Evolutionary conservation across 2,113 vertebrate genomes (phyloP).

Genomic region (Tychaedon coryphoeus): DNA sequence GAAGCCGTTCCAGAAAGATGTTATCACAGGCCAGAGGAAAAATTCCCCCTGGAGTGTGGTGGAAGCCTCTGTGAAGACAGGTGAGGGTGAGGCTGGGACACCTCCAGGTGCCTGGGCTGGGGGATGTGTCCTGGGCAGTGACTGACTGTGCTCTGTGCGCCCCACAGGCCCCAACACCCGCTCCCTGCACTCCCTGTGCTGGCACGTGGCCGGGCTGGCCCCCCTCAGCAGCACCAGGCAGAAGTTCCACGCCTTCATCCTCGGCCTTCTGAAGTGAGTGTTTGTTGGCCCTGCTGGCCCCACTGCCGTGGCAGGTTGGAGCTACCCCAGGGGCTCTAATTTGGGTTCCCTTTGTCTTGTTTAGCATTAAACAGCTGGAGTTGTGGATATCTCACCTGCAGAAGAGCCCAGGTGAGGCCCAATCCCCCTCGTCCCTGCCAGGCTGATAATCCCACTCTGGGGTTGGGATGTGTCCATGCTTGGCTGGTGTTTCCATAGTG

Average conservation of each 20-base stretch:
- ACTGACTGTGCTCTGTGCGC: fast-evolving
- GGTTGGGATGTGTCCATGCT: background rate
- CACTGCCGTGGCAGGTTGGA: fast-evolving
- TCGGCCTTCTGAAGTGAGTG: slow-evolving; percentile 93
- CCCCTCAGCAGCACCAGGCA: slow-evolving; percentile 84
- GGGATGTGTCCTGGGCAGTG: background rate
- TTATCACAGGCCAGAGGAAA: slow-evolving; percentile 89
- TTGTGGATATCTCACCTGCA: slow-evolving; percentile 90
- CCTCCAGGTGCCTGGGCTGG: background rate
- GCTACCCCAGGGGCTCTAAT: background rate
- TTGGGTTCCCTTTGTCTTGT: background rate
- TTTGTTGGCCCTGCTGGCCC: background rate
- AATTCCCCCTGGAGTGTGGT: slow-evolving; percentile 91
- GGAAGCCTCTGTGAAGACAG: slow-evolving; percentile 87
- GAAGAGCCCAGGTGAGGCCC: slow-evolving; percentile 80
- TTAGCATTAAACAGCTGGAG: slow-evolving; percentile 88
- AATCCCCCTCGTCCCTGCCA: background rate
- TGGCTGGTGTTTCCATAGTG: fast-evolving
- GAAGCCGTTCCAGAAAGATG: slow-evolving; percentile 92
- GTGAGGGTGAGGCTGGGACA: slow-evolving; percentile 26
- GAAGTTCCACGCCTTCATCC: slow-evolving; percentile 91
- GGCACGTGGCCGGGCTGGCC: slow-evolving; percentile 79
- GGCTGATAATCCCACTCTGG: background rate
- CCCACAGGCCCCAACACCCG: slow-evolving; percentile 75
- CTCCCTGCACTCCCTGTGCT: slow-evolving; percentile 79